Evolutionary conservation across 2,797 vertebrate genomes (phyloP).

Genomic region (Etheostoma nigrum): DNA sequence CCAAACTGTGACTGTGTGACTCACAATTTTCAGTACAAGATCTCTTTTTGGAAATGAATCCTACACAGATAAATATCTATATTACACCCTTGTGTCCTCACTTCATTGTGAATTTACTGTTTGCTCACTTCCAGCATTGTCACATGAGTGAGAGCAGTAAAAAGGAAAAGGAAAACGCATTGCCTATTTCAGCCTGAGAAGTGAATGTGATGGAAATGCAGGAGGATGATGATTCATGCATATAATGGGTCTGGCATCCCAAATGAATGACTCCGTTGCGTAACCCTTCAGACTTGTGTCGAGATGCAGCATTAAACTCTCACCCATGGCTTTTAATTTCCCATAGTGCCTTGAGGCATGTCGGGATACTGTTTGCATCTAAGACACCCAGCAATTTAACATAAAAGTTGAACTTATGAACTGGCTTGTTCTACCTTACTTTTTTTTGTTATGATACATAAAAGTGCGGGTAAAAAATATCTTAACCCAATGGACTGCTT

Average conservation of each 20-base stretch:
- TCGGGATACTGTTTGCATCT: constrained; percentile 46
- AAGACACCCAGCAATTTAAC: constrained; percentile 34
- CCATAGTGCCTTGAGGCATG: constrained; percentile 37
- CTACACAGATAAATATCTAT: constrained; percentile 15
- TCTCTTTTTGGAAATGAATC: constrained; percentile 29
- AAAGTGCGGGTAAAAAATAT: constrained; percentile 33
- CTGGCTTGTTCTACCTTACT: neutral
- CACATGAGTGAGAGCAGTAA: constrained; percentile 4
- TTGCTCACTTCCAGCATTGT: constrained; percentile 41
- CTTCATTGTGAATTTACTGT: constrained; percentile 25
- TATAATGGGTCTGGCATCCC: constrained; percentile 66
- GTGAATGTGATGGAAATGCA: constrained; percentile 63
- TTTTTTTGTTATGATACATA: constrained; percentile 18
- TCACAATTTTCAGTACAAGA: constrained; percentile 3
- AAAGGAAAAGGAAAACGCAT: constrained; percentile 45
- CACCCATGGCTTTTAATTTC: constrained; percentile 70
- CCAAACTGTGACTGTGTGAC: neutral
- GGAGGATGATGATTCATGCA: constrained; percentile 70
- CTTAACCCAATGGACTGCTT: constrained; percentile 21
- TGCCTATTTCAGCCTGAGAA: constrained; percentile 69
- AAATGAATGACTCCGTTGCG: constrained; percentile 62
- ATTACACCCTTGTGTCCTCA: constrained; percentile 25
- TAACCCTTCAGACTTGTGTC: constrained; percentile 56
- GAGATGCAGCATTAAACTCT: constrained; percentile 56
- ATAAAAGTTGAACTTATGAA: constrained; percentile 17